Evolutionary conservation across 2,797 vertebrate species (phyloP), one percentile per base, ranked within the genome.

Genomic region (Neosalanx taihuensis): DNA sequence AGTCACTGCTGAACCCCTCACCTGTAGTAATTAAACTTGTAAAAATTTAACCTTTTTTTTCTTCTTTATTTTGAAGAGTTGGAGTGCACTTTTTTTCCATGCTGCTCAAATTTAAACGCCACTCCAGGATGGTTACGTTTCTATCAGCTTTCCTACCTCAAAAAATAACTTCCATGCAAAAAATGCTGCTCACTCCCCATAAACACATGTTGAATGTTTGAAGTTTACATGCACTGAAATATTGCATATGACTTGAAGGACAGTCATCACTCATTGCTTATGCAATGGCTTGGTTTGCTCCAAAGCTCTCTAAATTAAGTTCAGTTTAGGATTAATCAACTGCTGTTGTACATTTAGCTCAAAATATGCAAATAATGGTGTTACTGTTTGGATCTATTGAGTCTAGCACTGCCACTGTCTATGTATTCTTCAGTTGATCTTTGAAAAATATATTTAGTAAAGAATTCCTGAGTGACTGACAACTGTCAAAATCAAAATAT

Each of bases 161-260:
- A 78, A 81, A 88, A 84, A 67, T 67, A 90, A 90, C 88, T 86
- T 86, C 85, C 91, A 92, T 93, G 92, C 89, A 88, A 84, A 92
- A 92, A 86, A 78, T 76, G 92, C 87, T 83, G 77, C 77, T 91
- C 89, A 17, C 79, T 88, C 89, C 91, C 91, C 89, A 86, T 83
- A 82, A 85, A 86, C 88, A 88, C 90, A 7, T 56, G 51, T 90
- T 92, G 87, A 82, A 83, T 79, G 84, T 86, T 85, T 60, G 63
- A 70, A 59, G 70, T 72, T 70, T 82, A 79, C 87, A 89, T 88
- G 85, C 77, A 83, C 87, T 88, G 85, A 81, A 74, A 82, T 84
- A 79, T 89, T 92, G 90, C 90, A 92, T 91, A 90, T 86, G 84
- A 88, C 81, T 13, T 83, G 63, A 17, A 78, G 81, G 82, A 77